Percentiles rank a stretch among this genome's conserved stretches.
These are phyloP conservation scores for Gortyna flavago DNA, from an alignment of 2,888 invertebrate species.

Conservation along the genomic window DNA sequence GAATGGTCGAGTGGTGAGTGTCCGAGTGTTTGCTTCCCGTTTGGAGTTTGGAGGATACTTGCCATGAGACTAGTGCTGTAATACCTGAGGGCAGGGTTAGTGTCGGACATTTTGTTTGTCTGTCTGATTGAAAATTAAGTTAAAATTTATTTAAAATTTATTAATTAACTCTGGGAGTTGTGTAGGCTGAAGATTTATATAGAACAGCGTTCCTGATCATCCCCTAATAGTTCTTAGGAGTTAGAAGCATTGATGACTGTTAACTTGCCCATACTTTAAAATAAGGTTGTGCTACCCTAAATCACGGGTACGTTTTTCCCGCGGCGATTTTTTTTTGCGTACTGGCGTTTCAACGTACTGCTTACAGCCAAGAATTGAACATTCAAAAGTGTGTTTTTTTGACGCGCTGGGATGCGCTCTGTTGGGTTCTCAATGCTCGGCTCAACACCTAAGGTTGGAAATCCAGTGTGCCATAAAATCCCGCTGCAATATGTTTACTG, in stretches of 20 bases:
- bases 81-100: slow-evolving; percentile 29
- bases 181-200: too few species aligned
- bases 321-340: background rate
- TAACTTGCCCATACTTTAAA: background rate
- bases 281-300: too few species aligned
- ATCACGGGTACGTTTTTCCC: background rate
- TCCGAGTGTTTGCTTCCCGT: slow-evolving; percentile 46
- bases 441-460: background rate
- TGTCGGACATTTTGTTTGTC: slow-evolving; percentile 3
- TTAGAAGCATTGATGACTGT: background rate
- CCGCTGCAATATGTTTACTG: background rate
- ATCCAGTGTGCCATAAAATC: background rate
- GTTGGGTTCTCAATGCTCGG: background rate
- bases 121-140: background rate
- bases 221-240: background rate
- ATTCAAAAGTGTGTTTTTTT: background rate
- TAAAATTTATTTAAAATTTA: too few species aligned
- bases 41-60: slow-evolving; percentile 38
- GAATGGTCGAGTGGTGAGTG: slow-evolving; percentile 23
- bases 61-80: slow-evolving; percentile 26
- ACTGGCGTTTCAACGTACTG: background rate
- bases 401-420: background rate
- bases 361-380: background rate
- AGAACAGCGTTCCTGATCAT: background rate
- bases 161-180: background rate